Evolutionary conservation across 2,113 vertebrate species (phyloP).

Genomic region (Pomatorhinus ruficollis): DNA sequence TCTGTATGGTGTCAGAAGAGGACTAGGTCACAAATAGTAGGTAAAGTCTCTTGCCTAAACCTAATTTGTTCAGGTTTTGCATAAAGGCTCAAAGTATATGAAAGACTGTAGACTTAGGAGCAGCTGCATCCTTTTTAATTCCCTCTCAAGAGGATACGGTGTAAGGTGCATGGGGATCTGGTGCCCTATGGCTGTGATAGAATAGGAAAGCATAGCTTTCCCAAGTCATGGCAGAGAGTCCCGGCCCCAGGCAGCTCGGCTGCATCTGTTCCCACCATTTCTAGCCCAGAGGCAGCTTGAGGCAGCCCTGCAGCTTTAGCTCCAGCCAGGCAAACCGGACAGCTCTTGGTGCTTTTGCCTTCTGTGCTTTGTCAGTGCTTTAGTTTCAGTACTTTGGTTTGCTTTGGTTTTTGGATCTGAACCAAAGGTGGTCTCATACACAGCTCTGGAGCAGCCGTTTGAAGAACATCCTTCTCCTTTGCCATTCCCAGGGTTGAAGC

Average conservation of each 20-base stretch:
- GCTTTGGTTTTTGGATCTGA: neutral
- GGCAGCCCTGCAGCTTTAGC: neutral
- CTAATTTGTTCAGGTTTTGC: neutral
- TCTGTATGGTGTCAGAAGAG: neutral
- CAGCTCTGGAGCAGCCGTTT: neutral
- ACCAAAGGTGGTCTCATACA: neutral
- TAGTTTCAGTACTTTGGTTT: neutral
- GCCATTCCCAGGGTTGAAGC: neutral
- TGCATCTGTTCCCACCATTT: neutral
- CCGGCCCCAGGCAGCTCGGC: neutral
- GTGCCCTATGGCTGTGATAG: neutral
- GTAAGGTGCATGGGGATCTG: neutral
- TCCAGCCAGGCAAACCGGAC: neutral
- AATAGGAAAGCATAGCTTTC: neutral
- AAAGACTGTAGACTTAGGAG: neutral
- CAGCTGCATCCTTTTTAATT: neutral
- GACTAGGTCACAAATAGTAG: neutral
- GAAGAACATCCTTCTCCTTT: neutral
- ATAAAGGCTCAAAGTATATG: neutral
- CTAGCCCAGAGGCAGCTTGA: constrained; percentile 21
- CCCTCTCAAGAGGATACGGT: neutral
- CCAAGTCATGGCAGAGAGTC: neutral
- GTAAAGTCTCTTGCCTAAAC: neutral
- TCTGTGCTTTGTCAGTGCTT: neutral
- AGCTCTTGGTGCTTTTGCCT: neutral